phyloP scores from a whole-genome alignment of 1,140 invertebrate species.

The Teleogryllus occipitalis region DNA sequence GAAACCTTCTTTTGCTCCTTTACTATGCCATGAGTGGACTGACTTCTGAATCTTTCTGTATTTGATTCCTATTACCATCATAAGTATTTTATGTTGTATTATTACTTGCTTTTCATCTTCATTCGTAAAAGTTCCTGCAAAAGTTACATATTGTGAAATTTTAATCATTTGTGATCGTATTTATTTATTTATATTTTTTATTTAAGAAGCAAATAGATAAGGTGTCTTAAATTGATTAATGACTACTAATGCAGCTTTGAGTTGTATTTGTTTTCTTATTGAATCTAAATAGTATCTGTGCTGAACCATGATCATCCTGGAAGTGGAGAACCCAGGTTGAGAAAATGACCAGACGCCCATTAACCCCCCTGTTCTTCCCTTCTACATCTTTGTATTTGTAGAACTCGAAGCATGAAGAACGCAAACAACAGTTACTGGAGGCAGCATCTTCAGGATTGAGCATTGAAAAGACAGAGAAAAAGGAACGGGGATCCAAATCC shows the following conservation, averaged over 20 bases:
- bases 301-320: background rate
- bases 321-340: constrained; percentile 5
- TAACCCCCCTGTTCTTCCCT: constrained; percentile 14
- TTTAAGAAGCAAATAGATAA: too few species aligned
- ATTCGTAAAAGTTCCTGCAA: too few species aligned
- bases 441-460: constrained; percentile 19
- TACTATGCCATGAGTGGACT: too few species aligned
- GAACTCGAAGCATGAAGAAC: constrained; percentile 45
- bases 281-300: background rate
- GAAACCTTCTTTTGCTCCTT: too few species aligned
- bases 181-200: too few species aligned
- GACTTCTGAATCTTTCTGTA: too few species aligned
- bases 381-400: constrained; percentile 28
- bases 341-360: background rate
- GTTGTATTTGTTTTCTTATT: background rate
- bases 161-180: too few species aligned
- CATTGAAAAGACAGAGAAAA: constrained; percentile 47
- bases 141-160: too few species aligned
- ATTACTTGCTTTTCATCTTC: too few species aligned
- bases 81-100: too few species aligned
- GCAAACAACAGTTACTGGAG: constrained; percentile 34
- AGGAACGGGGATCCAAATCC: constrained; percentile 53
- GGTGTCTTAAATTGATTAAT: too few species aligned
- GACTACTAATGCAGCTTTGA: background rate
- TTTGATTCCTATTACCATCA: too few species aligned